Percentiles rank a stretch among this genome's conserved stretches.
These are phyloP conservation scores for Cyclina sinensis DNA, from an alignment of 1,140 invertebrate genomes.

Conservation along the genomic window DNA sequence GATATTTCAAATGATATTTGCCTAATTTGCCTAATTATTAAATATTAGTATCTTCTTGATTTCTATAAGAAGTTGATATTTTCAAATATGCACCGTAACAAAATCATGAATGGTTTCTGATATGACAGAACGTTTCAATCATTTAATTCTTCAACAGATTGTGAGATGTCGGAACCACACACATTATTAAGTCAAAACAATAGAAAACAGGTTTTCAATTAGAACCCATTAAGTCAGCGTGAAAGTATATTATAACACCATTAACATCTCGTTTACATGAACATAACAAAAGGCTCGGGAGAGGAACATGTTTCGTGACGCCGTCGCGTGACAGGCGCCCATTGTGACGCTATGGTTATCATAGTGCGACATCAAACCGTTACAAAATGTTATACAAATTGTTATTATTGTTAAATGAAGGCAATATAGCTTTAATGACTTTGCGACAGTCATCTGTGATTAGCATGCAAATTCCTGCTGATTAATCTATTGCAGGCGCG, in stretches of 20 bases:
- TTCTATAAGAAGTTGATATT: no score
- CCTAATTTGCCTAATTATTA: no score
- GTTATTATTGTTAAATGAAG: conserved; percentile 66
- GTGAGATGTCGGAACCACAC: conserved; percentile 24
- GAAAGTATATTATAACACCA: conserved; percentile 68
- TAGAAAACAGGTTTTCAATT: conserved; percentile 66
- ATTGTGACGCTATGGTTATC: conserved; percentile 61
- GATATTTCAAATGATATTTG: no score
- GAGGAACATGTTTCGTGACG: conserved; percentile 55
- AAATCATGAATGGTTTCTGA: no score
- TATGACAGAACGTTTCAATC: background rate
- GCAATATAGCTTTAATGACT: conserved; percentile 65
- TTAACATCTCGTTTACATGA: conserved; percentile 64
- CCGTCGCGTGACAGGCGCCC: conserved; percentile 57
- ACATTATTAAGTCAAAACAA: conserved; percentile 57
- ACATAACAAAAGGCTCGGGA: conserved; percentile 35
- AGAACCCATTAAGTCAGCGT: conserved; percentile 56
- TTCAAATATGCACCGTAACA: no score
- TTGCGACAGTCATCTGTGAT: conserved; percentile 47
- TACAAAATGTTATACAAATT: conserved; percentile 70
- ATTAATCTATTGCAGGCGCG: conserved; percentile 45
- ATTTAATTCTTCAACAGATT: conserved; percentile 60
- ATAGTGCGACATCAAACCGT: conserved; percentile 58
- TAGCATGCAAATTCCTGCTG: conserved; percentile 66
- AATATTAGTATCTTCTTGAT: no score